Conservation (phyloP, 2,888 invertebrate species). For the Papilio elwesi region DNA sequence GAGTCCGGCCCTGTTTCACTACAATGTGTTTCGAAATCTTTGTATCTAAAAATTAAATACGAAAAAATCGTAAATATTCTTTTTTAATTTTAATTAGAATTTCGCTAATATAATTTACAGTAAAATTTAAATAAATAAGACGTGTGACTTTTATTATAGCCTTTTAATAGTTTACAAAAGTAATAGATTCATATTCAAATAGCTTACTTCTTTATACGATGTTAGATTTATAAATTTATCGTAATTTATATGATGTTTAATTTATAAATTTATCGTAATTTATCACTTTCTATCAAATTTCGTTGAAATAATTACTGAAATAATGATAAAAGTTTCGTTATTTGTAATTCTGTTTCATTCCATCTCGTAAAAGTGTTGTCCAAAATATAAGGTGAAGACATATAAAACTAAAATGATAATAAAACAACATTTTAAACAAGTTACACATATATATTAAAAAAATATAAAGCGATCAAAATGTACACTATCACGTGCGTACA, state of each 20-base stretch:
- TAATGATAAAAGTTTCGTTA: background rate
- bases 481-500: conserved; percentile 17
- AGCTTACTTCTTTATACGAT: background rate
- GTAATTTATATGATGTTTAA: background rate
- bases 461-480: conserved; percentile 9
- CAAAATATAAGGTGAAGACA: conserved; percentile 19
- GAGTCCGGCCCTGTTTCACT: too few relatives aligned
- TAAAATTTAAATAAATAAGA: background rate
- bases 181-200: background rate
- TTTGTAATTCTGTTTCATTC: background rate
- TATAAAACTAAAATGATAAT: conserved; percentile 20
- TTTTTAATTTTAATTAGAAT: too few relatives aligned
- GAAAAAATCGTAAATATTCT: too few relatives aligned
- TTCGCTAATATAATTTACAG: background rate
- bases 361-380: background rate
- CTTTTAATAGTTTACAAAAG: background rate
- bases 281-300: background rate
- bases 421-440: conserved; percentile 33
- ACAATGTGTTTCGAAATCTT: too few relatives aligned
- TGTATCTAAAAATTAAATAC: background rate
- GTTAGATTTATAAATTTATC: background rate
- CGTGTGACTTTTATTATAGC: background rate
- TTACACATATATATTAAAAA: conserved; percentile 10
- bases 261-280: background rate
- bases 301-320: background rate